Conservation (phyloP, 1,140 invertebrate species). For the Mactra quadrangularis region DNA sequence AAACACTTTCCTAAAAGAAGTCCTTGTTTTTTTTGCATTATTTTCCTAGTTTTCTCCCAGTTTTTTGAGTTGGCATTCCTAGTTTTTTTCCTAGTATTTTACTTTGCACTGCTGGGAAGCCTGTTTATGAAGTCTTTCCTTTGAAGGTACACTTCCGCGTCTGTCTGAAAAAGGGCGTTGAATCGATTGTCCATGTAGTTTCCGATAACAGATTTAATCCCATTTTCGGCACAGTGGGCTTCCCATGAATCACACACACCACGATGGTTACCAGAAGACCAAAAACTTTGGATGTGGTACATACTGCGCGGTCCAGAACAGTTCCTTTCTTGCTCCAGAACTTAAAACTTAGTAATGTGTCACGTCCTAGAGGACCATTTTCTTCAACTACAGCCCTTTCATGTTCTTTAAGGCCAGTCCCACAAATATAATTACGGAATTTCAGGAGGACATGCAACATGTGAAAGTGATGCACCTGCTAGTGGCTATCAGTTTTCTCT, state of each 20-base stretch:
- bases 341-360: constrained; percentile 3
- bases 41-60: no score
- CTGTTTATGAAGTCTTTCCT: constrained; percentile 23
- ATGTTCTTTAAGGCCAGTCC: background rate
- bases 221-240: constrained; percentile 32
- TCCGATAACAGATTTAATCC: constrained; percentile 34
- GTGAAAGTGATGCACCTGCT: no score
- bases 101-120: no score
- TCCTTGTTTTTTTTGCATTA: no score
- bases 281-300: background rate
- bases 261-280: constrained; percentile 5
- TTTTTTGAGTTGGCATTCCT: no score
- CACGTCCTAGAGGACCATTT: constrained; percentile 1
- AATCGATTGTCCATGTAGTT: constrained; percentile 37
- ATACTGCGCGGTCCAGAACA: constrained; percentile 2
- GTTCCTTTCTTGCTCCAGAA: constrained; percentile 43
- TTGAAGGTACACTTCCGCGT: constrained; percentile 36
- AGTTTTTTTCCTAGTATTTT: no score
- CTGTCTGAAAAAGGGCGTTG: constrained; percentile 32
- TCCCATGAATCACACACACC: constrained; percentile 40
- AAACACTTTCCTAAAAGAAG: no score
- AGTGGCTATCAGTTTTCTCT: no score
- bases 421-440: background rate
- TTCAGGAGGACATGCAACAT: background rate
- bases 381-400: background rate